Evolutionary conservation across 2,888 invertebrate genomes (phyloP).

Genomic region (Nymphalis polychloros): DNA sequence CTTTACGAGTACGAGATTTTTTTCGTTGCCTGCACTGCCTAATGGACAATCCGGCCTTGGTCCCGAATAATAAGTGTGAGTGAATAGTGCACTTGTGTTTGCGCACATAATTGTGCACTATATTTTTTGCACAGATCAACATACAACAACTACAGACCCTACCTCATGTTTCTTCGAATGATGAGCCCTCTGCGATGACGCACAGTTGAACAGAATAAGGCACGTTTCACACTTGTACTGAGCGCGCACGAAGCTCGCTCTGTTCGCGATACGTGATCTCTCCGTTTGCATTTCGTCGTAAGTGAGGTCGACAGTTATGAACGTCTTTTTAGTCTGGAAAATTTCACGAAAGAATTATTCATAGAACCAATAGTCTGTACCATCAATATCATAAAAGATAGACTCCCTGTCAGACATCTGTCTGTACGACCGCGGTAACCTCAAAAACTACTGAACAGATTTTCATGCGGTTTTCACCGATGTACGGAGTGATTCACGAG

Average conservation of each 20-base stretch:
- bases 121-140: not conserved
- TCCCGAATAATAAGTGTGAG: not conserved
- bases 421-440: too few relatives aligned
- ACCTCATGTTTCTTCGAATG: conserved; percentile 50
- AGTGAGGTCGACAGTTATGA: conserved; percentile 52
- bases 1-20: too few relatives aligned
- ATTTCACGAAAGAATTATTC: too few relatives aligned
- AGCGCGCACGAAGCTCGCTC: conserved; percentile 46
- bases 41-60: too few relatives aligned
- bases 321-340: not conserved
- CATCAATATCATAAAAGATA: too few relatives aligned
- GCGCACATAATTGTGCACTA: too few relatives aligned
- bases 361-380: too few relatives aligned
- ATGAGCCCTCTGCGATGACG: conserved; percentile 50
- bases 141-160: not conserved
- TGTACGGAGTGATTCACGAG: too few relatives aligned
- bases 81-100: not conserved
- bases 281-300: conserved; percentile 63
- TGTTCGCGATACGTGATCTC: conserved; percentile 46
- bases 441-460: too few relatives aligned
- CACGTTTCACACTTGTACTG: conserved; percentile 57
- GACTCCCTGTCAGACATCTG: too few relatives aligned
- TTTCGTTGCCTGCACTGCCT: too few relatives aligned
- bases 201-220: conserved; percentile 53
- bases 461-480: too few relatives aligned